A percentile compares a stretch with the other conserved stretches of the same genome.
Conservation (phyloP, 2,888 invertebrate species). For the Dicroscelio sp. region DNA sequence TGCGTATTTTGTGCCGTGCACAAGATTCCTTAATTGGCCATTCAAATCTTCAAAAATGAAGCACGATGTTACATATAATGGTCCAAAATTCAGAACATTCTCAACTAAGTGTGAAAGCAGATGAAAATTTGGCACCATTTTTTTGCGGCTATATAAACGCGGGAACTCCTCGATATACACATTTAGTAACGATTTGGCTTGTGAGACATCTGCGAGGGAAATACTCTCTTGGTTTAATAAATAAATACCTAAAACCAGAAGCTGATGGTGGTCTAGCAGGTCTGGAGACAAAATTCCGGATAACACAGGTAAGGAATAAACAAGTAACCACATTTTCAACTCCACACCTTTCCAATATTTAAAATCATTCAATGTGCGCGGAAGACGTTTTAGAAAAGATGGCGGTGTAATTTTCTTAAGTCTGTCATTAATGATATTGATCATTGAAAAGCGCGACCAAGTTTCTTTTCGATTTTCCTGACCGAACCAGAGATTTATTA, state of each 20-base stretch:
- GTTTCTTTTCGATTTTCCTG: background rate
- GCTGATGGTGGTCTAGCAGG: background rate
- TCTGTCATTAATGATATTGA: slow-evolving; percentile 53
- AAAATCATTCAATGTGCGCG: slow-evolving; percentile 66
- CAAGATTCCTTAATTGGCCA: background rate
- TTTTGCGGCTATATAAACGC: background rate
- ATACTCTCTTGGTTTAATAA: background rate
- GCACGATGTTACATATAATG: background rate
- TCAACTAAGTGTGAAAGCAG: background rate
- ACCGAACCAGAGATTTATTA: slow-evolving; percentile 67
- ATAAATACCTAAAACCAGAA: background rate
- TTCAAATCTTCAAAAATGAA: background rate
- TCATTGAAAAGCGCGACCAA: background rate
- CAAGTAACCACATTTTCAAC: slow-evolving; percentile 37
- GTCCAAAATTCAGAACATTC: background rate
- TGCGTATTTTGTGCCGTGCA: background rate
- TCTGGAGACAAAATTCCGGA: background rate
- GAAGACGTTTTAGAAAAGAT: slow-evolving; percentile 69
- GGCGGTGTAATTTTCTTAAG: slow-evolving; percentile 72
- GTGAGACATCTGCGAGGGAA: background rate
- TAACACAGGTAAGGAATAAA: background rate
- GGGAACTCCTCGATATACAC: background rate
- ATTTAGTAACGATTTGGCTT: background rate
- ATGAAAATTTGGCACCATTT: background rate
- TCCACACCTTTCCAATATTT: slow-evolving; percentile 82